These are phyloP conservation scores for Cetoscarus ocellatus DNA, from an alignment of 2,797 vertebrate species.

Conservation along the genomic window DNA sequence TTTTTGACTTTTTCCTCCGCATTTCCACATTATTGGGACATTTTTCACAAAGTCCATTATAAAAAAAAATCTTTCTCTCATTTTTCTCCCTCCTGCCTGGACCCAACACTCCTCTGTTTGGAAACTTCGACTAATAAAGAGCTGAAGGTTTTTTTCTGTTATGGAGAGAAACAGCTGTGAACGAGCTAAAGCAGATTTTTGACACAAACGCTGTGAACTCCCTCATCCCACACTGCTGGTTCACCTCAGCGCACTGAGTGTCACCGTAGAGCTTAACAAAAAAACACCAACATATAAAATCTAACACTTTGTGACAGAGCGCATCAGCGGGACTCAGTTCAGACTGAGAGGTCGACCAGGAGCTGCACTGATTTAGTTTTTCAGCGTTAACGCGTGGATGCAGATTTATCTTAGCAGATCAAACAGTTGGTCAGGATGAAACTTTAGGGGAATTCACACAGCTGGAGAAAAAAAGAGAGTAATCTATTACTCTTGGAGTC, in stretches of 20 bases:
- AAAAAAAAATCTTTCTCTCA: too few relatives aligned
- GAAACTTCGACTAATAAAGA: neutral
- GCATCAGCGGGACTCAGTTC: slow-evolving; percentile 21
- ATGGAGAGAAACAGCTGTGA: slow-evolving; percentile 22
- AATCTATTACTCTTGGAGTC: slow-evolving; percentile 26
- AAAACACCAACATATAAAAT: neutral
- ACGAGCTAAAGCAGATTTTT: slow-evolving; percentile 7
- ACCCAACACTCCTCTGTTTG: too few relatives aligned
- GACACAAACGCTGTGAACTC: slow-evolving; percentile 52
- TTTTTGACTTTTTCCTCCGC: too few relatives aligned
- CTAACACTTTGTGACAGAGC: slow-evolving; percentile 6
- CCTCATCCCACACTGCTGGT: slow-evolving; percentile 13
- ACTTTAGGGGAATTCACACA: neutral
- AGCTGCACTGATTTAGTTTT: slow-evolving; percentile 14
- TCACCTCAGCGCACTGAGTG: slow-evolving; percentile 14
- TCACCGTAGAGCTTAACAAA: slow-evolving; percentile 6
- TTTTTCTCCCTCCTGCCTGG: too few relatives aligned
- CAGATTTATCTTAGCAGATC: slow-evolving; percentile 16
- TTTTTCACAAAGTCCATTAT: too few relatives aligned
- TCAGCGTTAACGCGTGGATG: slow-evolving; percentile 10
- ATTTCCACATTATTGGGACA: too few relatives aligned
- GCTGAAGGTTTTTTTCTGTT: neutral
- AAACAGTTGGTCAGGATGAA: neutral
- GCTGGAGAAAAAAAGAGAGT: slow-evolving; percentile 5
- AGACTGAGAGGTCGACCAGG: slow-evolving; percentile 18